A percentile compares a stretch with the other conserved stretches of the same genome.
These are phyloP conservation scores for Chloromyia formosa DNA, from an alignment of 2,888 invertebrate species.

Conservation along the genomic window DNA sequence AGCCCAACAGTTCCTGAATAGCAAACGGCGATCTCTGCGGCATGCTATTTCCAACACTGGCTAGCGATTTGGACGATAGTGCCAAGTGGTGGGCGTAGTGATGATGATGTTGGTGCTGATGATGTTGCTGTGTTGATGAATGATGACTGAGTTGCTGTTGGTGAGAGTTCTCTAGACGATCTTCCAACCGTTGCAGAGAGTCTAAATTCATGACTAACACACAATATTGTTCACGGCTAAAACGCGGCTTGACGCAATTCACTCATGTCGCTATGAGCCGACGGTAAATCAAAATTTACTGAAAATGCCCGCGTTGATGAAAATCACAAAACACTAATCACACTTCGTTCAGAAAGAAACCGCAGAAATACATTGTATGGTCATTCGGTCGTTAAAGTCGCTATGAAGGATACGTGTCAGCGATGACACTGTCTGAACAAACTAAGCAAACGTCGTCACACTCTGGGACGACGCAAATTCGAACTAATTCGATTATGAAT, in stretches of 20 bases:
- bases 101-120: slow-evolving; percentile 42
- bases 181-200: slow-evolving; percentile 50
- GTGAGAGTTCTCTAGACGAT: slow-evolving; percentile 40
- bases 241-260: background rate
- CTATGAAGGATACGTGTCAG: background rate
- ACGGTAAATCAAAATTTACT: slow-evolving; percentile 1
- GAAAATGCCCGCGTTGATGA: background rate
- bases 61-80: background rate
- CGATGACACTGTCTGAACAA: background rate
- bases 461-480: background rate
- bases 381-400: background rate
- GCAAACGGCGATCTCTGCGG: slow-evolving; percentile 64
- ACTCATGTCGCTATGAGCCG: slow-evolving; percentile 15
- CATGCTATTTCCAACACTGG: slow-evolving; percentile 54
- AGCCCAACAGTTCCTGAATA: slow-evolving; percentile 63
- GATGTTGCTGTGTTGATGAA: slow-evolving; percentile 24
- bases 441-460: background rate
- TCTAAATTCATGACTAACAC: slow-evolving; percentile 51
- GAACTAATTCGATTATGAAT: slow-evolving; percentile 13
- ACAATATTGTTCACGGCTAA: slow-evolving; percentile 3
- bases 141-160: slow-evolving; percentile 43
- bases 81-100: slow-evolving; percentile 31
- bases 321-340: background rate
- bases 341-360: background rate
- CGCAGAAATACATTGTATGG: background rate